Evolutionary conservation across 2,113 vertebrate genomes (phyloP).

Genomic region (Progne subis): DNA sequence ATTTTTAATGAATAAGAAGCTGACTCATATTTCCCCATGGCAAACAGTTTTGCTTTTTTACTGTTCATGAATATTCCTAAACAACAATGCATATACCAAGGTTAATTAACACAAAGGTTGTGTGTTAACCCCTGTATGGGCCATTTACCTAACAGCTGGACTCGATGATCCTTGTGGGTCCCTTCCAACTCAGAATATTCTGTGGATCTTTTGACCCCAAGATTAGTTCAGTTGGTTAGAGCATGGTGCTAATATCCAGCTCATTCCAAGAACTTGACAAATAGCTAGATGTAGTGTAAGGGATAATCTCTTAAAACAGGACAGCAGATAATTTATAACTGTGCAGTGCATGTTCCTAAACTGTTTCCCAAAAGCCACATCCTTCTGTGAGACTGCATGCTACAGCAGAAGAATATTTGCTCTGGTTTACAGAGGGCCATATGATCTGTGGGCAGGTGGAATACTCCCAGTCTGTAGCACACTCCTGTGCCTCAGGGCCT

Average conservation of each 20-base stretch:
- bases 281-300: neutral
- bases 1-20: neutral
- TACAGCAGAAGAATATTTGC: neutral
- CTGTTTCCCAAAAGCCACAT: neutral
- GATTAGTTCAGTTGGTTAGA: neutral
- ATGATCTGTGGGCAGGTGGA: neutral
- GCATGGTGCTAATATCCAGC: neutral
- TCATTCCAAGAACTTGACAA: neutral
- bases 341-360: neutral
- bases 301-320: neutral
- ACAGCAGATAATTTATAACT: neutral
- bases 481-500: neutral
- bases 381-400: neutral
- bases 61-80: neutral
- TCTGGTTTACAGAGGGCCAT: neutral
- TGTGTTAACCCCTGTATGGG: neutral
- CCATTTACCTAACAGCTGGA: neutral
- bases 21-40: neutral
- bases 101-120: neutral
- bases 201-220: neutral
- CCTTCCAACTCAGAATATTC: neutral
- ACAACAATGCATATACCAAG: neutral
- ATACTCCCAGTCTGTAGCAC: neutral
- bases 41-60: neutral
- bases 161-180: neutral